Percentiles rank a stretch among this genome's conserved stretches.
Conservation (phyloP, 2,113 vertebrate genomes). For the Scophthalmus maximus region DNA sequence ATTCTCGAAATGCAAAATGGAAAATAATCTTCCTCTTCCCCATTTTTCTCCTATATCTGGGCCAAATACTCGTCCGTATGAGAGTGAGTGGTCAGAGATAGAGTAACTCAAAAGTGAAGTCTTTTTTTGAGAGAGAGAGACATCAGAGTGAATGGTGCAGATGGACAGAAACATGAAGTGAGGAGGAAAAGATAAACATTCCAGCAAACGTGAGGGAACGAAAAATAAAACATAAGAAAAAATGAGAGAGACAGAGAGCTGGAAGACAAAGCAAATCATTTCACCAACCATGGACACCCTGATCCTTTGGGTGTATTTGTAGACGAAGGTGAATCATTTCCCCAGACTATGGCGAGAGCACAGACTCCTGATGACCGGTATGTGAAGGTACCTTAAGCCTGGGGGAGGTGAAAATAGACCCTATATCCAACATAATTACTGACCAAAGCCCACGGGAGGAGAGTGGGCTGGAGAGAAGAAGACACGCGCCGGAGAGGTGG, state of each 20-base stretch:
- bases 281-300: too few species aligned
- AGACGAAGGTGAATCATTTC: conserved; percentile 15
- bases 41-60: too few species aligned
- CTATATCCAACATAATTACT: conserved; percentile 57
- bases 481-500: conserved; percentile 21
- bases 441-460: conserved; percentile 33
- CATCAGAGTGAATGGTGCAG: background rate
- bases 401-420: conserved; percentile 41
- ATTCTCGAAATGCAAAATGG: too few species aligned
- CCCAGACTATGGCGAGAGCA: background rate
- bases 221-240: background rate
- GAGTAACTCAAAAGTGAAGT: background rate
- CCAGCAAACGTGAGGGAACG: background rate
- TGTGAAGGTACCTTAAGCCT: conserved; percentile 30
- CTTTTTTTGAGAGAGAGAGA: background rate
- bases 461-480: conserved; percentile 23
- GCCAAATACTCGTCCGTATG: too few species aligned
- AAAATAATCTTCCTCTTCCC: too few species aligned
- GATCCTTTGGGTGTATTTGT: conserved; percentile 21
- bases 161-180: background rate
- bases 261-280: too few species aligned
- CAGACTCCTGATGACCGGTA: conserved; percentile 23
- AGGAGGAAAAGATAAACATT: background rate
- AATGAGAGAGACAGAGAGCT: background rate
- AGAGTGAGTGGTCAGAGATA: background rate